Evolutionary conservation across 2,113 vertebrate species (phyloP), one percentile per base, ranked within the genome.

Genomic region (Galbula dea): DNA sequence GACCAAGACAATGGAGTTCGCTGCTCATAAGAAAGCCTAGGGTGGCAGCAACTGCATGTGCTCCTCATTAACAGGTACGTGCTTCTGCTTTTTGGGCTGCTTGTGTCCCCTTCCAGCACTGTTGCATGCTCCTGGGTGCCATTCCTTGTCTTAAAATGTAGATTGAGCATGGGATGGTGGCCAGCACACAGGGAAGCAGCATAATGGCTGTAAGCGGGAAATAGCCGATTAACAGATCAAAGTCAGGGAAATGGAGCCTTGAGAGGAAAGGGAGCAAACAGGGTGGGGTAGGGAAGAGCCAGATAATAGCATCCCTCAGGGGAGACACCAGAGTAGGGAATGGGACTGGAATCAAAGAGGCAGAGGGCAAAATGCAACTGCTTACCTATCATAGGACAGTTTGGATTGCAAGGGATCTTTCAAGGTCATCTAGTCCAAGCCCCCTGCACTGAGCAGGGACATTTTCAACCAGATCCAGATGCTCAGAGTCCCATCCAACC

Each of bases 161-260:
- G 45, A 62, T 79, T 59, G 79, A 59, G 34, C 14, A 27, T 15
- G 80, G 76, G 86, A 84, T 67, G 71, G 59, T 88, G 83, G 83
- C 93, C 72, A 85, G 82, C 81, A 87, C 54, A 43, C 36, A 67
- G 82, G 74, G 92, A 96, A 91, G 79, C 51, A 78, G 59, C 7
- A 2, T 61, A 58, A 87, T 72, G 74, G 86, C 74, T 69, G 63
- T 76, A 45, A 95, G 77, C 1, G 37, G 89, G 94, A 96, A 96
- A 84, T 51, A 69, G 91, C 90, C 76, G 94, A 94, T 96, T 96
- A 96, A 83, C 77, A 39, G 89, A 94, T 95, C 92, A 95, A 96
- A 96, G 95, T 83, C 68, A 66, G 68, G 86, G 89, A 95, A 96
- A 96, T 94, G 48, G 88, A 92, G 45, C 59, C 80, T 83, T 52